Evolutionary conservation across 2,113 vertebrate genomes (phyloP).

Genomic region (Athene cunicularia): DNA sequence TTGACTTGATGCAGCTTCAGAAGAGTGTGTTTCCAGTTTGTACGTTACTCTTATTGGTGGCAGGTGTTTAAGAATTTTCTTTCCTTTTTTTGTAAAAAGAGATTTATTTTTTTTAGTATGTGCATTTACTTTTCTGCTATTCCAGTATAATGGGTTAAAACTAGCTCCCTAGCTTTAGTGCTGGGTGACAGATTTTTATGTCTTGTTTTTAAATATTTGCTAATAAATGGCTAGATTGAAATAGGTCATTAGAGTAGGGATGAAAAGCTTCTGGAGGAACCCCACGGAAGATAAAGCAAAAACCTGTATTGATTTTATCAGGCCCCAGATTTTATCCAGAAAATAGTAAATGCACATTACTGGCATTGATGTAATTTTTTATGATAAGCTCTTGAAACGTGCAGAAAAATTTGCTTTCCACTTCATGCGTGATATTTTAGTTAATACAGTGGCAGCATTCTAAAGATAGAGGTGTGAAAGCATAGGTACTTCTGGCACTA

Average conservation of each 20-base stretch:
- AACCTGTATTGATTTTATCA: neutral
- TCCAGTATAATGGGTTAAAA: neutral
- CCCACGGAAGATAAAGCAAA: neutral
- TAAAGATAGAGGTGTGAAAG: neutral
- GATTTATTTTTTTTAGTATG: neutral
- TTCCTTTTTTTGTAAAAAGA: neutral
- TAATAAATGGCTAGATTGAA: neutral
- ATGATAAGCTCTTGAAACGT: neutral
- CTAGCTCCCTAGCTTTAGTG: neutral
- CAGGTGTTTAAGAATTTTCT: neutral
- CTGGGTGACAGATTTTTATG: neutral
- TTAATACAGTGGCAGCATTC: neutral
- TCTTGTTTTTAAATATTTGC: neutral
- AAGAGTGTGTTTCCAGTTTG: neutral
- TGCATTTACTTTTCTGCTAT: neutral
- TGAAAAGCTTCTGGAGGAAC: neutral
- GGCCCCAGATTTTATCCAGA: neutral
- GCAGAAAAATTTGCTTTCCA: neutral
- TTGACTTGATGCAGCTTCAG: neutral
- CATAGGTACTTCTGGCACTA: neutral
- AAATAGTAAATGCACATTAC: neutral
- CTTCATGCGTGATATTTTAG: neutral
- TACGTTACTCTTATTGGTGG: neutral
- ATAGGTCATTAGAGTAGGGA: neutral
- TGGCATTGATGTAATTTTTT: neutral